phyloP scores from a whole-genome alignment of 2,797 vertebrate genomes.

The Meriones psammophilus region DNA sequence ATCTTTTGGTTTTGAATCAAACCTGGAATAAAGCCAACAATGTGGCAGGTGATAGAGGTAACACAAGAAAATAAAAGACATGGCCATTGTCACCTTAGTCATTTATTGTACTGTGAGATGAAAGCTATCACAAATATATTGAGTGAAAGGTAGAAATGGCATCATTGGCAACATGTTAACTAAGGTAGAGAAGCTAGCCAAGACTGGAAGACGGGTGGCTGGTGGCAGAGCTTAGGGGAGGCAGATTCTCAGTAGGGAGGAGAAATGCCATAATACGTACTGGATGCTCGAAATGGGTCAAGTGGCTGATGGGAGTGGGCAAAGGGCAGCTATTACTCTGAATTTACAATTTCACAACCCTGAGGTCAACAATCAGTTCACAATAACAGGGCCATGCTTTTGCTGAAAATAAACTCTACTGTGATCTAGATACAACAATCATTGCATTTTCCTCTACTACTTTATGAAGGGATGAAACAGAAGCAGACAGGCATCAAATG shows the following conservation, averaged over 20 bases:
- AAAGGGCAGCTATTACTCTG: neutral
- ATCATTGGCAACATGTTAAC: neutral
- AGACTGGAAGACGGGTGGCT: fast-evolving
- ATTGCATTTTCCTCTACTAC: neutral
- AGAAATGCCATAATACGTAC: fast-evolving
- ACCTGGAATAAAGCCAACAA: neutral
- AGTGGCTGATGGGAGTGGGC: neutral
- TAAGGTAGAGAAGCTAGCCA: neutral
- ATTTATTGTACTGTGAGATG: neutral
- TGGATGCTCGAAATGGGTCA: neutral
- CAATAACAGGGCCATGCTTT: neutral
- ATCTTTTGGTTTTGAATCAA: neutral
- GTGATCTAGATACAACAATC: fast-evolving
- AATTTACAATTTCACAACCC: neutral
- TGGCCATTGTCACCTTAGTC: neutral
- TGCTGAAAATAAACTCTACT: neutral
- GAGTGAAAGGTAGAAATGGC: neutral
- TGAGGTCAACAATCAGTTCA: neutral
- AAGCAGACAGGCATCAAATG: neutral
- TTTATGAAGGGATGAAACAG: neutral
- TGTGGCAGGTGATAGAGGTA: neutral
- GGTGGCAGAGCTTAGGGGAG: neutral
- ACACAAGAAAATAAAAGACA: neutral
- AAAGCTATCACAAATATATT: neutral
- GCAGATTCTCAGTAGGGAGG: neutral